Percentiles rank a stretch among this genome's conserved stretches.
These are phyloP conservation scores for Orthosia cruda DNA, from an alignment of 2,888 invertebrate genomes.

Conservation along the genomic window DNA sequence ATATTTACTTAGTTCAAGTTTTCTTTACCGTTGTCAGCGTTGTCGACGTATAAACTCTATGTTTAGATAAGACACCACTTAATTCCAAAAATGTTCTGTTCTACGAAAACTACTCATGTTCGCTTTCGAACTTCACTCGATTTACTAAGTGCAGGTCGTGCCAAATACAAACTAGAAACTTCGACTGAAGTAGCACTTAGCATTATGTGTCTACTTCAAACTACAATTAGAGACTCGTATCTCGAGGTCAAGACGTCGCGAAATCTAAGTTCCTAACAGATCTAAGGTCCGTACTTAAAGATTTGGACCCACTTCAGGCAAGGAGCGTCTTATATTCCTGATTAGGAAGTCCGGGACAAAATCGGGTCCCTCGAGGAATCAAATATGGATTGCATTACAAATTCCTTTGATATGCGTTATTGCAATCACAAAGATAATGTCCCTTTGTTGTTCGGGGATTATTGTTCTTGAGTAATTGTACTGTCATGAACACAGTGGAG, in stretches of 20 bases:
- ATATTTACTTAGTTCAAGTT: no score
- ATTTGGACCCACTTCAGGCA: slow-evolving; percentile 44
- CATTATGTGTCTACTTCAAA: slow-evolving; percentile 38
- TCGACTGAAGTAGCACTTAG: slow-evolving; percentile 20
- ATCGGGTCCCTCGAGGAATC: slow-evolving; percentile 14
- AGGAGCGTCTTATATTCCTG: slow-evolving; percentile 41
- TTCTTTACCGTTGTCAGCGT: no score
- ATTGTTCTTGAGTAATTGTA: slow-evolving; percentile 34
- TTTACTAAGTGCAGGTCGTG: slow-evolving; percentile 20
- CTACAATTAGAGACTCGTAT: slow-evolving; percentile 49
- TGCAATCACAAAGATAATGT: slow-evolving; percentile 38
- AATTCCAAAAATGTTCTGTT: background rate
- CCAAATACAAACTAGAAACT: slow-evolving; percentile 25
- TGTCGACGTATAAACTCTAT: no score
- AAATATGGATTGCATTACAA: slow-evolving; percentile 41
- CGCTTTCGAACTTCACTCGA: background rate
- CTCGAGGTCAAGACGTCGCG: slow-evolving; percentile 43
- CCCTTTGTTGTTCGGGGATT: slow-evolving; percentile 39
- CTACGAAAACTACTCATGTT: background rate
- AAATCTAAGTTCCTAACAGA: slow-evolving; percentile 43
- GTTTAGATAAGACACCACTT: background rate
- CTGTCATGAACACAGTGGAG: slow-evolving; percentile 16
- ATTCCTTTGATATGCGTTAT: slow-evolving; percentile 46
- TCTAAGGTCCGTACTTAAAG: slow-evolving; percentile 48
- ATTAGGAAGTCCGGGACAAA: slow-evolving; percentile 19